These are phyloP conservation scores for Rhodinocichla rosea DNA, from an alignment of 2,113 vertebrate genomes.

Conservation along the genomic window DNA sequence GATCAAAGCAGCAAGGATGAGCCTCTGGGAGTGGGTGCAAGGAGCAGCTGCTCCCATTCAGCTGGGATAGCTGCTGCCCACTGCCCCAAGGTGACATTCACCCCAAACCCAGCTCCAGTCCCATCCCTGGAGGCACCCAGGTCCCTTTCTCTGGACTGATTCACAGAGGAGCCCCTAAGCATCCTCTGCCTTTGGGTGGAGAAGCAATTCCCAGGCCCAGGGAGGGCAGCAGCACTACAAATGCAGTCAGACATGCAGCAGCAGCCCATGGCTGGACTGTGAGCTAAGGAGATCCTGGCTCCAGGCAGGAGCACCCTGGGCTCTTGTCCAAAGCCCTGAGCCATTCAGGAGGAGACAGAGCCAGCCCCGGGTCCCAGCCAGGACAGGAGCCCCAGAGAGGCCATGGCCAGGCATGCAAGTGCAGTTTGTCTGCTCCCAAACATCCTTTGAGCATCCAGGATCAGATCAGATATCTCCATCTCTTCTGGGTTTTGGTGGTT, in stretches of 20 bases:
- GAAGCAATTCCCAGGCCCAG: not conserved
- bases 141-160: not conserved
- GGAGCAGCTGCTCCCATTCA: not conserved
- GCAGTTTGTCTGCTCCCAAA: not conserved
- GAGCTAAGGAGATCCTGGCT: not conserved
- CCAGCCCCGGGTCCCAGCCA: not conserved
- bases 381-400: not conserved
- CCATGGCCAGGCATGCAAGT: not conserved
- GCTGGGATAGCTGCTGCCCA: not conserved
- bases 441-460: not conserved
- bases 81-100: fast-evolving
- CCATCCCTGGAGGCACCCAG: not conserved
- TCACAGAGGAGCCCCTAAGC: not conserved
- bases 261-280: not conserved
- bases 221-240: not conserved
- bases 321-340: not conserved
- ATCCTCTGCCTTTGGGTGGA: not conserved
- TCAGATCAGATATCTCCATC: not conserved
- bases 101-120: not conserved
- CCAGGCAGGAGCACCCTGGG: not conserved
- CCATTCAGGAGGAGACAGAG: fast-evolving
- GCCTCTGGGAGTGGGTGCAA: not conserved
- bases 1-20: not conserved
- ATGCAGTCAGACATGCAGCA: not conserved
- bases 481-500: too few species aligned